Conservation (phyloP, 2,113 vertebrate genomes). For the Grantiella picta region DNA sequence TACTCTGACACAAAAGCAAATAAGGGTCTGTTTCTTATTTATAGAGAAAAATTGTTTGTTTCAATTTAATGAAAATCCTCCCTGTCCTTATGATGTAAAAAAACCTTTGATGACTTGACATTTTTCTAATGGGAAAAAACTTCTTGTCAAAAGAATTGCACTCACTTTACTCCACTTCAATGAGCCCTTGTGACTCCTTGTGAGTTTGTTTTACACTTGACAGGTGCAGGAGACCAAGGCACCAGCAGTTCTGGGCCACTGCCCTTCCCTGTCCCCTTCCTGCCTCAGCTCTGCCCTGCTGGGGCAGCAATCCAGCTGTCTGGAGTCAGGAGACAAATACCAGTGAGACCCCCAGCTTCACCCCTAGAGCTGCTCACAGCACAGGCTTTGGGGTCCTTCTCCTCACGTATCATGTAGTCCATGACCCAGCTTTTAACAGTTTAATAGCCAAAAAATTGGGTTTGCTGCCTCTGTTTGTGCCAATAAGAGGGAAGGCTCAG, state of each 20-base stretch:
- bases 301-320: accelerated
- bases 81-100: not conserved
- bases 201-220: not conserved
- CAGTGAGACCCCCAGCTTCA: accelerated
- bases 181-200: not conserved
- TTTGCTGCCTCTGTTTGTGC: not conserved
- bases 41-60: not conserved
- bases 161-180: not conserved
- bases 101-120: not conserved
- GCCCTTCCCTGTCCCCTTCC: not conserved
- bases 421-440: not conserved
- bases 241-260: not conserved
- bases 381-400: not conserved
- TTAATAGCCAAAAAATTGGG: accelerated
- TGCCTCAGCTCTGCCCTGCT: not conserved
- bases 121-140: not conserved
- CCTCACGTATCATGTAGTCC: not conserved
- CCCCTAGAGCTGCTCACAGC: not conserved
- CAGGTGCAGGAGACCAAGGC: not conserved
- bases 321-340: not conserved
- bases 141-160: not conserved
- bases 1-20: not conserved
- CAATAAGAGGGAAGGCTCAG: not conserved
- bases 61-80: not conserved
- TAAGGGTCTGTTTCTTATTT: not conserved